These are phyloP conservation scores for Haliclona indistincta DNA, from an alignment of 37 sponge, comb jelly and placozoan species.

Conservation along the genomic window DNA sequence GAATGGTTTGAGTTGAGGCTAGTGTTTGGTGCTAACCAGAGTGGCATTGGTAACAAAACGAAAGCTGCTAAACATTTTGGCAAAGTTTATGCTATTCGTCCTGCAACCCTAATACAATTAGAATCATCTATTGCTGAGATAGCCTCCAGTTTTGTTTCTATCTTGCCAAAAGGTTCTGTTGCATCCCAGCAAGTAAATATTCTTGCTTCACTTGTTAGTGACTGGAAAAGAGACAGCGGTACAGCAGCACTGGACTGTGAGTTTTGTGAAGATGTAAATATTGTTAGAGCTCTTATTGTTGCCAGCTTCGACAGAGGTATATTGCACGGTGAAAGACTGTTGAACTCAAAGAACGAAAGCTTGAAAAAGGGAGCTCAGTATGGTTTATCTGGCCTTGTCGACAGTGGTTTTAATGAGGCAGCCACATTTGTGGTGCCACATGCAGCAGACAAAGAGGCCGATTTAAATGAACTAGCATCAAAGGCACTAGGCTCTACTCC, in stretches of 20 bases:
- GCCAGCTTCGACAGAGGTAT: conserved; percentile 49
- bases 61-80: conserved; percentile 15
- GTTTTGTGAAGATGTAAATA: conserved; percentile 28
- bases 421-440: conserved; percentile 7
- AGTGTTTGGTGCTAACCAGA: neutral
- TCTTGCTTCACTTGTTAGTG: conserved; percentile 6
- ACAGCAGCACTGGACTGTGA: neutral
- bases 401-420: conserved; percentile 6
- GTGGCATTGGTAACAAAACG: too few relatives aligned
- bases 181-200: conserved; percentile 10
- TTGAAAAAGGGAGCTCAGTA: conserved; percentile 5
- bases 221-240: neutral
- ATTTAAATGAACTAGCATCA: neutral
- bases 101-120: conserved; percentile 38
- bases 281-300: conserved; percentile 40
- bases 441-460: neutral
- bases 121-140: conserved; percentile 45
- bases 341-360: neutral
- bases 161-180: conserved; percentile 22
- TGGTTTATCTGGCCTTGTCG: neutral
- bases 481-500: too few relatives aligned
- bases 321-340: conserved; percentile 29
- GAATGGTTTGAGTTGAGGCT: conserved; percentile 59
- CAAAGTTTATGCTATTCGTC: conserved; percentile 21
- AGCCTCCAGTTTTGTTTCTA: conserved; percentile 11